Evolutionary conservation across 2,797 vertebrate species (phyloP), one percentile per base, ranked within the genome.

Genomic region (Phoeniculus purpureus): DNA sequence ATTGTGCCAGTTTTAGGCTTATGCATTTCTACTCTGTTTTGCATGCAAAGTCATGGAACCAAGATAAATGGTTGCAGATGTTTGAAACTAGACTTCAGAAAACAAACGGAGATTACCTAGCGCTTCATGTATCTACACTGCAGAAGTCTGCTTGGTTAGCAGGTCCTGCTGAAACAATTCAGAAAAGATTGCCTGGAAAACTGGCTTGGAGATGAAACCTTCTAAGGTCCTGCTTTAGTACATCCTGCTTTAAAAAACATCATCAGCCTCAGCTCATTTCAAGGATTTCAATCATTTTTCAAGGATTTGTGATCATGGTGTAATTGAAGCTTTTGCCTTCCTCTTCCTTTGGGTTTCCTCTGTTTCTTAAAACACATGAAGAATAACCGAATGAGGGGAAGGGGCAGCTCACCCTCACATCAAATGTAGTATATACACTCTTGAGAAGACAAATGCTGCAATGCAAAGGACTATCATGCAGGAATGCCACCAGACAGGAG

Each of bases 51-150:
- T 12, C 34, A 80, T 70, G 47, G 79, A 87, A 93, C 79, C 65
- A 77, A 87, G 79, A 96, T 62, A 94, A 96, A 93, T 54, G 62
- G 55, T 54, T 93, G 75, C 81, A 95, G 94, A 88, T 82, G 79
- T 51, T 21, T 80, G 81, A 81, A 87, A 88, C 43, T 25, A 59
- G 65, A 77, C 75, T 82, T 80, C 54, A 77, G 72, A 90, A 90
- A 92, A 91, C 77, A 81, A 81, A 81, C 6, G 9, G 70, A 54
- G 17, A 86, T 91, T 93, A 81, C 51, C 50, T 73, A 84, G 52
- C 5, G 18, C 21, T 4, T 56, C 2, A 0, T 25, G 40, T 65
- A 60, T 22, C 66, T 17, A 68, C 31, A 5, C 47, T 66, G 60
- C 91, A 94, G 89, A 81, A 81, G 70, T 77, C 40, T 70, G 64